These are phyloP conservation scores for Caenorhabditis afra DNA, from an alignment of 2,888 invertebrate genomes.

Conservation along the genomic window DNA sequence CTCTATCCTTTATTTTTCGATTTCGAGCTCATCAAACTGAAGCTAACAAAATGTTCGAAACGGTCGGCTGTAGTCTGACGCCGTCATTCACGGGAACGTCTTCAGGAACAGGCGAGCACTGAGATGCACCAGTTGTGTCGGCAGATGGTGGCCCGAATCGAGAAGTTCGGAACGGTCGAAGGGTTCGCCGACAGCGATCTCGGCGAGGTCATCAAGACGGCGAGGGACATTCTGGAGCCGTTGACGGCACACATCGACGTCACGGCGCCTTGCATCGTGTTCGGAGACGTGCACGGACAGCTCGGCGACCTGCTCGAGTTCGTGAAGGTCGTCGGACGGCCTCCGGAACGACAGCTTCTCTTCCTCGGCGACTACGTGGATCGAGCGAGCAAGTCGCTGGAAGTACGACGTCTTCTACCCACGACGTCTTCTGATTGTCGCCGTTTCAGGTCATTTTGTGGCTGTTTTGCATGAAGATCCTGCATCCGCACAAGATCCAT, in stretches of 20 bases:
- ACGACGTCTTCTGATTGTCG: neutral
- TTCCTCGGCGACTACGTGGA: constrained; percentile 75
- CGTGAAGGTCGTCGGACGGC: constrained; percentile 62
- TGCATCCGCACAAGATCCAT: constrained; percentile 63
- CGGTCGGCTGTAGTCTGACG: neutral
- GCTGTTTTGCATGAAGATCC: constrained; percentile 70
- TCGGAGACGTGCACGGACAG: constrained; percentile 73
- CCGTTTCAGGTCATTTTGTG: constrained; percentile 61
- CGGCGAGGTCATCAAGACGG: constrained; percentile 29
- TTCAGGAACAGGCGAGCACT: constrained; percentile 32
- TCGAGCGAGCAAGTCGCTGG: constrained; percentile 67
- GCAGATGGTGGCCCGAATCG: constrained; percentile 42
- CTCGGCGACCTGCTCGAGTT: constrained; percentile 67
- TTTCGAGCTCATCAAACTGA: neutral
- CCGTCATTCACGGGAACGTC: neutral
- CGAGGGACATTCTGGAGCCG: constrained; percentile 51
- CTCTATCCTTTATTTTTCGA: neutral
- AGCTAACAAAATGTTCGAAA: constrained; percentile 17
- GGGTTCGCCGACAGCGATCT: constrained; percentile 56
- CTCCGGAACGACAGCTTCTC: constrained; percentile 64
- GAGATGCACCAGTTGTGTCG: constrained; percentile 48
- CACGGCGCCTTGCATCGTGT: constrained; percentile 63
- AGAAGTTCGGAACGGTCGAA: constrained; percentile 53
- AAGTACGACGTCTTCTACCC: too few relatives aligned
- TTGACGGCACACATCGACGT: constrained; percentile 62